phyloP scores from a whole-genome alignment of 2,113 vertebrate genomes.

The Otocyon megalotis region DNA sequence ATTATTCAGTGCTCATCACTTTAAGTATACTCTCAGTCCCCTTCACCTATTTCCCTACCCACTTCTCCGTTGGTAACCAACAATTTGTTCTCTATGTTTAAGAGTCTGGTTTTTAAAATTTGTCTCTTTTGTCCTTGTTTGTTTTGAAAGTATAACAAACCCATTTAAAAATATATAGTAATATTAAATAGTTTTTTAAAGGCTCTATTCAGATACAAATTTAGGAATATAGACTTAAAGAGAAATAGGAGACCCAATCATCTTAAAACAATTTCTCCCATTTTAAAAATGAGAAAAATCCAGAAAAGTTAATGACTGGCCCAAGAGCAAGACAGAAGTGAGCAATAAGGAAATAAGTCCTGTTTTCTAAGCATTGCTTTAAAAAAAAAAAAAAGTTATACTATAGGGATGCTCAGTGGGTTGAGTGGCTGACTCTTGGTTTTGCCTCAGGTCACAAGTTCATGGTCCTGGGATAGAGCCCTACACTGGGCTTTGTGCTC shows the following conservation, averaged over 20 bases:
- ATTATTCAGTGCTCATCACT: neutral
- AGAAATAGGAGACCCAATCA: neutral
- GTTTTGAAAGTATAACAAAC: neutral
- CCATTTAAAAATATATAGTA: neutral
- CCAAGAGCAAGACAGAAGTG: neutral
- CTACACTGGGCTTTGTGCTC: neutral
- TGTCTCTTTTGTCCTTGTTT: neutral
- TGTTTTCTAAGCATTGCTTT: neutral
- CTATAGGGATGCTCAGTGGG: neutral
- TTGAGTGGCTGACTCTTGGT: neutral
- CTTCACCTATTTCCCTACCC: neutral
- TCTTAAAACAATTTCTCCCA: constrained; percentile 26
- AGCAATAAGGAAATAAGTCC: neutral
- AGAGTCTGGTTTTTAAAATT: neutral
- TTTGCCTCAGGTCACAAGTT: neutral
- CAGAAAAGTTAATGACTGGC: neutral
- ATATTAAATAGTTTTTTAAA: constrained; percentile 16
- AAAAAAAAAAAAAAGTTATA: neutral
- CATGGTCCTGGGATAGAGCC: neutral
- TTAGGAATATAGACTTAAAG: neutral
- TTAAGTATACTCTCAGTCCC: neutral
- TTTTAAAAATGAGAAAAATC: neutral
- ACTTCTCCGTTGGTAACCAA: neutral
- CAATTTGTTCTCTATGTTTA: neutral
- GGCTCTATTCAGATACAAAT: neutral